A percentile compares a stretch with the other conserved stretches of the same genome.
Conservation (phyloP, 2,113 vertebrate species). For the Antechinus stuartii region DNA sequence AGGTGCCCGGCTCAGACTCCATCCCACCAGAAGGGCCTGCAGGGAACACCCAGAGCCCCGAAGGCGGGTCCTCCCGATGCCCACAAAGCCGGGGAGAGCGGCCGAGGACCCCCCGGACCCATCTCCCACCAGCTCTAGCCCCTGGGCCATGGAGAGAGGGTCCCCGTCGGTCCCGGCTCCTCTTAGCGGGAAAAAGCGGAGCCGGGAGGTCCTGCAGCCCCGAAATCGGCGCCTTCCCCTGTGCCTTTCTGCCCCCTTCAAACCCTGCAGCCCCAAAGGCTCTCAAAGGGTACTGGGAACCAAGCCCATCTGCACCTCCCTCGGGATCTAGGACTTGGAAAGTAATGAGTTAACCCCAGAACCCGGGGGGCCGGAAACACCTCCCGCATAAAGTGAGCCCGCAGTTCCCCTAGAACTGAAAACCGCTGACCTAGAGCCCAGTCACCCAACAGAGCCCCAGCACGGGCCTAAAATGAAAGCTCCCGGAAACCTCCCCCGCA, state of each 20-base stretch:
- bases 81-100: neutral
- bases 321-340: neutral
- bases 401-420: neutral
- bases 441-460: neutral
- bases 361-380: too few species aligned
- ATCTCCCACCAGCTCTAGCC: neutral
- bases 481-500: neutral
- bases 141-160: fast-evolving
- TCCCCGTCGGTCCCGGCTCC: fast-evolving
- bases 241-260: too few species aligned
- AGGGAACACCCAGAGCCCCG: too few species aligned
- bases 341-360: too few species aligned
- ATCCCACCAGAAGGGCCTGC: neutral
- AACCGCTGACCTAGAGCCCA: neutral
- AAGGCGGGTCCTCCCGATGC: neutral
- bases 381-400: neutral
- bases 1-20: neutral
- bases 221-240: neutral
- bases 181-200: neutral
- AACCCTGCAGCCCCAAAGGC: neutral
- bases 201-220: too few species aligned
- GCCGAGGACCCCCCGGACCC: neutral
- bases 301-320: too few species aligned
- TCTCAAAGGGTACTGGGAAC: too few species aligned
- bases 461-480: neutral